Base-by-base conservation (phyloP, 2,113 vertebrate species). In the Mormyrus iriodes region DNA sequence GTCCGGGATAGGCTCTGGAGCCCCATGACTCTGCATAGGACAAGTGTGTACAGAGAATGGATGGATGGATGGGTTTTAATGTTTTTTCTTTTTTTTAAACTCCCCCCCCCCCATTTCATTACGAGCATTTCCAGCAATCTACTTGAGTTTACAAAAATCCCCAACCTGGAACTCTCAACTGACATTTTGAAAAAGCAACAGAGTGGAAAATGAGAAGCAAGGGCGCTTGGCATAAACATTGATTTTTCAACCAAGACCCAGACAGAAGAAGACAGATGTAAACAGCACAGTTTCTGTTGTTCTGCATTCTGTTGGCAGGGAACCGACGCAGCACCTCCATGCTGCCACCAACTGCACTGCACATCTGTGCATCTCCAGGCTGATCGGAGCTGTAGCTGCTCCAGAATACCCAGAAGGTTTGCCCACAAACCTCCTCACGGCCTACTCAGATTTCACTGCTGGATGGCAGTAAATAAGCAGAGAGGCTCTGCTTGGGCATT, bases 241-340 rank as follows among this genome's bases (percentile, higher is more conserved):
- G 13, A 55, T 49, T 35, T 79, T 24, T 17, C 53, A 86, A 2
- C 79, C 39, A 3, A 17, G 27, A 39, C 12, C 27, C 15, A 0
- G 49, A 88, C 13, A 51, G 27, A n/a, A 13, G 69, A 1, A 6
- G 21, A 35, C 31, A n/a, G 53, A 51, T 85, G 83, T 88, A 90
- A 91, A 91, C 91, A 91, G 46, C 35, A 15, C 12, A 91, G 92
- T 90, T 89, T 85, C 92, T 31, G 65, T 15, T 90, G 87, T 15
- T 89, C 89, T 89, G 51, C 51, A 24, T 44, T 21, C 21, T 91
- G 91, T 94, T 93, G 92, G 88, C 51, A 92, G 88, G 10, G 15
- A 49, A 90, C 82, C 15, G 24, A n/a, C 83, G 88, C 49, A 83
- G 82, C 27, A 4, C 48, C 49, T 5, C 51, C 12, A 53, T 52